Conservation (phyloP, 2,797 vertebrate species). For the Megaceryle alcyon region DNA sequence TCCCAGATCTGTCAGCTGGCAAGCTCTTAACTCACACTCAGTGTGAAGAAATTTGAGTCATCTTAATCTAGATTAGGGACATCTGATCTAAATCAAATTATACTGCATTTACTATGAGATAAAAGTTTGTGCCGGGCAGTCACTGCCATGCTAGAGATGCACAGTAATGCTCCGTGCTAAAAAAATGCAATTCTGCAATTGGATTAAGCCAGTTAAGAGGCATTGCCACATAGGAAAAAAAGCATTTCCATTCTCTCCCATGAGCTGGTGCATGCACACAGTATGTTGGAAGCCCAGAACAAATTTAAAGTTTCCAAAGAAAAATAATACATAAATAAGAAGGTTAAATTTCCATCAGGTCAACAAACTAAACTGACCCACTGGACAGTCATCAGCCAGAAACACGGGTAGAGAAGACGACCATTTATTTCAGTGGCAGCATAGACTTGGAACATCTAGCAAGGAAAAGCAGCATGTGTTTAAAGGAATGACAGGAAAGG, state of each 20-base stretch:
- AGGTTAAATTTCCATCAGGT: not conserved
- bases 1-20: not conserved
- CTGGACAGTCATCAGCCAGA: not conserved
- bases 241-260: not conserved
- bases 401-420: not conserved
- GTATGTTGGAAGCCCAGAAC: not conserved
- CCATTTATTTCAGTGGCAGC: not conserved
- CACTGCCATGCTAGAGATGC: not conserved
- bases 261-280: not conserved
- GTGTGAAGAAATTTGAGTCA: not conserved
- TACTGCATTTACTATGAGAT: not conserved
- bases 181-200: not conserved
- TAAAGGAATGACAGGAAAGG: not conserved
- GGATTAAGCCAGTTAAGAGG: not conserved
- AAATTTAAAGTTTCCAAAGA: not conserved
- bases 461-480: not conserved
- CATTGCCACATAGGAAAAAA: not conserved
- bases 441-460: not conserved
- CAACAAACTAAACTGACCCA: not conserved
- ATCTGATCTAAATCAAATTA: not conserved
- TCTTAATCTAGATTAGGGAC: not conserved
- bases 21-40: not conserved
- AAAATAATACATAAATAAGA: not conserved
- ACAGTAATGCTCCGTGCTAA: not conserved
- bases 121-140: not conserved